phyloP scores from a whole-genome alignment of 2,113 vertebrate genomes.

The Halichoerus grypus region DNA sequence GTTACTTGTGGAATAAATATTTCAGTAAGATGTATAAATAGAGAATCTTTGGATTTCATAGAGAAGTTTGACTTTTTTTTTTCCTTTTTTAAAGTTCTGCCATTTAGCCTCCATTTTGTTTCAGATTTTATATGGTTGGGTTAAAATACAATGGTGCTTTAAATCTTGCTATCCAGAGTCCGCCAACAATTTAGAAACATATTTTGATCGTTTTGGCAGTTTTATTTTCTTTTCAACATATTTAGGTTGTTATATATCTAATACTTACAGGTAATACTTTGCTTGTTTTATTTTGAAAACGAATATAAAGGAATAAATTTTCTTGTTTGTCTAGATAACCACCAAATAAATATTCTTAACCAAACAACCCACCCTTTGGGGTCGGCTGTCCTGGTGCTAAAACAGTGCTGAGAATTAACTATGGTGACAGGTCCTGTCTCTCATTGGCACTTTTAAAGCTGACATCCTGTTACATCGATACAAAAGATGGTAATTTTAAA shows the following conservation, averaged over 20 bases:
- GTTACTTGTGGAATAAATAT: neutral
- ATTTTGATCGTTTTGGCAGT: constrained; percentile 26
- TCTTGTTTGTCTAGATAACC: constrained; percentile 86
- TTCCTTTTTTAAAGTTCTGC: neutral
- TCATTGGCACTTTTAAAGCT: constrained; percentile 92
- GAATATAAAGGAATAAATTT: constrained; percentile 82
- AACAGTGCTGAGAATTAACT: constrained; percentile 90
- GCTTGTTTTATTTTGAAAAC: constrained; percentile 83
- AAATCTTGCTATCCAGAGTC: neutral
- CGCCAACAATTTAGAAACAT: neutral
- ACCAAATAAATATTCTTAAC: constrained; percentile 89
- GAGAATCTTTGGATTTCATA: neutral
- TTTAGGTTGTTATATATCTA: neutral
- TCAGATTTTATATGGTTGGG: neutral
- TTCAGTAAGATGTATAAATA: neutral
- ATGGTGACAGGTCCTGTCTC: constrained; percentile 92
- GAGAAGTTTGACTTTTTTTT: neutral
- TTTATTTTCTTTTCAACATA: neutral
- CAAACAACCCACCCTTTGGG: constrained; percentile 83
- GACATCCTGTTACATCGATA: constrained; percentile 90
- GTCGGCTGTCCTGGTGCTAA: constrained; percentile 87
- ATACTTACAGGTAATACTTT: constrained; percentile 72
- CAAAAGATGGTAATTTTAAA: constrained; percentile 95
- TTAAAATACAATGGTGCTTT: neutral
- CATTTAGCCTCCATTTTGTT: neutral